phyloP scores from a whole-genome alignment of 2,797 vertebrate species.

The Trematomus bernacchii region DNA sequence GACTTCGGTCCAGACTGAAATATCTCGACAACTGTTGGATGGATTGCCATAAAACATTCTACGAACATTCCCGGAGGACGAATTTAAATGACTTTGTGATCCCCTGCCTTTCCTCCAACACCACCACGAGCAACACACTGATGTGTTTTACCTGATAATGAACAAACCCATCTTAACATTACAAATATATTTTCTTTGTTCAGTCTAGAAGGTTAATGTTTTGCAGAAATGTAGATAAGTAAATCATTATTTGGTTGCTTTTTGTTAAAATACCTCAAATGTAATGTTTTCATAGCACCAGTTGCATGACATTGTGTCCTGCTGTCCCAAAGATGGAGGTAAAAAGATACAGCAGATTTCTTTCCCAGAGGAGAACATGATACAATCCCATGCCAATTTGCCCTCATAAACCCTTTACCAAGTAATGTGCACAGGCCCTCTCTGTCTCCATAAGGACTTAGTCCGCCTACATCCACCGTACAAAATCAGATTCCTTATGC shows the following conservation, averaged over 20 bases:
- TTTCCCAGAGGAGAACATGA: constrained; percentile 45
- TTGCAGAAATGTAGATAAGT: background rate
- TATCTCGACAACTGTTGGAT: background rate
- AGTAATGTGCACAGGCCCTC: constrained; percentile 56
- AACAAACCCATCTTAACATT: background rate
- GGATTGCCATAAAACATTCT: background rate
- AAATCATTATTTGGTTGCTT: background rate
- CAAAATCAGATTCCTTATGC: constrained; percentile 82
- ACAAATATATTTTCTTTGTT: background rate
- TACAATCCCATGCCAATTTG: constrained; percentile 62
- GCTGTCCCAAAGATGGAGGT: constrained; percentile 16
- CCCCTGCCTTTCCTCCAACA: background rate
- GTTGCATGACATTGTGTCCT: background rate
- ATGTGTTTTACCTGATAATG: constrained; percentile 9
- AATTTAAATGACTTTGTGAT: background rate
- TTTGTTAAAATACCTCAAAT: constrained; percentile 9
- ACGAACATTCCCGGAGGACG: background rate
- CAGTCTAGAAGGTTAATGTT: background rate
- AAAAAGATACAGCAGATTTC: constrained; percentile 40
- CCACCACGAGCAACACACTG: background rate
- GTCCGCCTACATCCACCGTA: constrained; percentile 74
- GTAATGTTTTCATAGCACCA: background rate
- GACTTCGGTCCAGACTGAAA: background rate
- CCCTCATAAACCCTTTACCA: constrained; percentile 70
- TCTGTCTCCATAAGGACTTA: constrained; percentile 74